These are phyloP conservation scores for Stegostoma tigrinum DNA, from an alignment of 2,113 vertebrate species.

Conservation along the genomic window DNA sequence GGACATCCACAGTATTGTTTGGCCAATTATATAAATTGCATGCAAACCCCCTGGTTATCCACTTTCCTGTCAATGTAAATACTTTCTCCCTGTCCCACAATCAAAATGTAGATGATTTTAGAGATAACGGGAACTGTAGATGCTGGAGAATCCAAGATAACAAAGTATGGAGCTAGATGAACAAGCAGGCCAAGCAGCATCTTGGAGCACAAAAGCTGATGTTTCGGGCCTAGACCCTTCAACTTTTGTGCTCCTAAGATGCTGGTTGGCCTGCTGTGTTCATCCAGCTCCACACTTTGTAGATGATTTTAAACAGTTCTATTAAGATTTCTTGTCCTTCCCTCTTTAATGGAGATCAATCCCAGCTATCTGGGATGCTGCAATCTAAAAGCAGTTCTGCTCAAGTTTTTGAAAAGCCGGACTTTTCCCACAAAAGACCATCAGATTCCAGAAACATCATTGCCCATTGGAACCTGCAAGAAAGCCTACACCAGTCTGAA, in stretches of 20 bases:
- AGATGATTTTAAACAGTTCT: background rate
- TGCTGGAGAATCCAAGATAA: too few relatives aligned
- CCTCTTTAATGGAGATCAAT: background rate
- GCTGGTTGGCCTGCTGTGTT: too few relatives aligned
- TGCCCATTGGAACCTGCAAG: background rate
- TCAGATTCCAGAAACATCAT: background rate
- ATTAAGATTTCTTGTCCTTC: background rate
- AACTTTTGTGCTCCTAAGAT: too few relatives aligned
- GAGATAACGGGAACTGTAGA: too few relatives aligned
- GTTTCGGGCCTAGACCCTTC: too few relatives aligned
- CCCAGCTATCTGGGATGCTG: background rate
- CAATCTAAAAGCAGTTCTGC: background rate
- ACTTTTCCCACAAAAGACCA: background rate
- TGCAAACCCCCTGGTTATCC: background rate
- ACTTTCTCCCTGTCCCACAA: background rate
- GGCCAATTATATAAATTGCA: too few relatives aligned
- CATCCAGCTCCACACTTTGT: too few relatives aligned
- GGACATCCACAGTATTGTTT: too few relatives aligned
- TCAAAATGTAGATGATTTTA: background rate
- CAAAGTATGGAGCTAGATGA: too few relatives aligned
- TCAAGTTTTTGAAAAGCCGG: background rate
- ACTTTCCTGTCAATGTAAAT: background rate
- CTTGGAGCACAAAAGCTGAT: too few relatives aligned
- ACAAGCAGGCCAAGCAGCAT: too few relatives aligned
- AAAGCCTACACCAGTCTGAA: too few relatives aligned